Conservation (phyloP, 1,140 invertebrate species). For the Ptiloglossa arizonensis region DNA sequence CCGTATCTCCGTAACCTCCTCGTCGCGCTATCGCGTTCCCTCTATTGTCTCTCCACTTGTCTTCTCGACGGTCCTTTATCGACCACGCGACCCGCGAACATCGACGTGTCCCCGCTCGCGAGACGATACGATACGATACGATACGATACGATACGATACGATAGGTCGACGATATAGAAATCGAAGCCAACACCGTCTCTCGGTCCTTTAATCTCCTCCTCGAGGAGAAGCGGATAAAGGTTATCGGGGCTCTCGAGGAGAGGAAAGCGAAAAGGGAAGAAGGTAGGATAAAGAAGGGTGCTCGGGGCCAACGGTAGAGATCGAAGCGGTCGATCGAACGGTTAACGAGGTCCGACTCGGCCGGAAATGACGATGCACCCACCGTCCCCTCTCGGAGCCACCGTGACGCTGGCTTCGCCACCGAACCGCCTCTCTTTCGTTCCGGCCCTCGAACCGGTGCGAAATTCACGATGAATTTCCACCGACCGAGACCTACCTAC, state of each 20-base stretch:
- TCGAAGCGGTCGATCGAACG: slow-evolving; percentile 40
- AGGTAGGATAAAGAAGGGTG: not conserved
- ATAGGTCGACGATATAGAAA: not conserved
- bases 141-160: no score
- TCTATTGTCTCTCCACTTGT: slow-evolving; percentile 22
- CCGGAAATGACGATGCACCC: slow-evolving; percentile 55
- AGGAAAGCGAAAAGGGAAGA: not conserved
- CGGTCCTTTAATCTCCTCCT: slow-evolving; percentile 8
- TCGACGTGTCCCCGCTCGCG: no score
- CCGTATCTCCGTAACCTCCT: slow-evolving; percentile 8
- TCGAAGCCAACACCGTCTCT: not conserved
- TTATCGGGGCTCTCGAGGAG: slow-evolving; percentile 1
- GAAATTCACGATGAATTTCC: slow-evolving; percentile 55
- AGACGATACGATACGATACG: not conserved
- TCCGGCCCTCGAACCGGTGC: slow-evolving; percentile 30
- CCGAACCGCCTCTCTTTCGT: slow-evolving; percentile 46
- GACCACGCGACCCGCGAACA: no score
- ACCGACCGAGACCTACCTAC: slow-evolving; percentile 27
- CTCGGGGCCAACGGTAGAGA: not conserved
- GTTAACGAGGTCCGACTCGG: slow-evolving; percentile 52
- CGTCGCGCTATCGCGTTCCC: slow-evolving; percentile 33
- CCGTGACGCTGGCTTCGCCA: slow-evolving; percentile 23
- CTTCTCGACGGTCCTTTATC: not conserved
- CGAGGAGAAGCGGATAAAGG: slow-evolving; percentile 1
- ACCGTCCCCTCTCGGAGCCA: slow-evolving; percentile 11